Conservation (phyloP, 2,797 vertebrate species). For the Sebastes elongatus region DNA sequence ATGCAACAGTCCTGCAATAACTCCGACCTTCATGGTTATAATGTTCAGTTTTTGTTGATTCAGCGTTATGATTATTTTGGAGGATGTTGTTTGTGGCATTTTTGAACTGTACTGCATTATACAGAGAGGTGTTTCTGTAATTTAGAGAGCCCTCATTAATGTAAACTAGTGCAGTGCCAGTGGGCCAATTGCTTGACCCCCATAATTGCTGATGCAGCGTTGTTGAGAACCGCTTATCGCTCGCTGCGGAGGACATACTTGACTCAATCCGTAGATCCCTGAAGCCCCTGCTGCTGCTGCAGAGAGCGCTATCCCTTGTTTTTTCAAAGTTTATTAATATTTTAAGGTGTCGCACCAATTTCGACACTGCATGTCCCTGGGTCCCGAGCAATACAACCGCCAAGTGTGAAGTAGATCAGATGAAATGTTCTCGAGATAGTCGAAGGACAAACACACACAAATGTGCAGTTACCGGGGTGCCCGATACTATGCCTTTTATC, state of each 20-base stretch:
- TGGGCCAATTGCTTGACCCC: not conserved
- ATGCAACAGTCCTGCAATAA: not conserved
- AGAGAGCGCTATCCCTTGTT: no score
- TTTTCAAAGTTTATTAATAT: no score
- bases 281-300: no score
- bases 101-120: not conserved
- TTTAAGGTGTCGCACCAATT: no score
- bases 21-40: not conserved
- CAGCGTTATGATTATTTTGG: not conserved
- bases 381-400: no score
- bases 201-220: not conserved
- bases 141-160: not conserved
- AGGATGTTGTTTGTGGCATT: not conserved
- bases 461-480: rapidly evolving
- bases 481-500: not conserved
- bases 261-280: no score
- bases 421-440: no score
- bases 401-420: no score
- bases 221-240: no score
- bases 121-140: not conserved
- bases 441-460: no score
- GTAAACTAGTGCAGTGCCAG: not conserved
- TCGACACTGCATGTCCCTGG: no score
- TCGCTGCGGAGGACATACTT: no score
- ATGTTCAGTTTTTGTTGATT: not conserved